These are phyloP conservation scores for Melanostigma gelatinosum DNA, from an alignment of 2,113 vertebrate species.

Conservation along the genomic window DNA sequence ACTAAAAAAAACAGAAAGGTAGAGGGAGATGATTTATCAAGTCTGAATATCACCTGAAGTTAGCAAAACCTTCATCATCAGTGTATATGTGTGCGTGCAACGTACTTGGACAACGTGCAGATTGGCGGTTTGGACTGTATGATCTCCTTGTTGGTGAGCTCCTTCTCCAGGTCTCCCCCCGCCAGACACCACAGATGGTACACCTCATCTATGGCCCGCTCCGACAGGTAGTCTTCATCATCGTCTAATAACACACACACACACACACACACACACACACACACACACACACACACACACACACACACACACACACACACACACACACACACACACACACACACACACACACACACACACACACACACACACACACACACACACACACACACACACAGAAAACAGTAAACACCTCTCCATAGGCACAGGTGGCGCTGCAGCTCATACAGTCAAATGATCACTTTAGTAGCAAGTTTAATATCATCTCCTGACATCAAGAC, in stretches of 20 bases:
- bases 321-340: conserved; percentile 13
- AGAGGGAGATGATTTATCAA: background rate
- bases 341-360: conserved; percentile 13
- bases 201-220: conserved; percentile 94
- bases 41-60: background rate
- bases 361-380: conserved; percentile 10
- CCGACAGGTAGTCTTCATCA: conserved; percentile 88
- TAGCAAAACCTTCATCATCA: background rate
- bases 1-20: conserved; percentile 70
- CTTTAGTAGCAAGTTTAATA: background rate
- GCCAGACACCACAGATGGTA: conserved; percentile 99
- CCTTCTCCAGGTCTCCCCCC: conserved; percentile 97
- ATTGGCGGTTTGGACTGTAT: conserved; percentile 96
- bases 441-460: background rate
- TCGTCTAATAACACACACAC: conserved; percentile 76
- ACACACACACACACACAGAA: background rate
- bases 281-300: conserved; percentile 13
- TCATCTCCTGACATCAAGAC: background rate
- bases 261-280: conserved; percentile 13
- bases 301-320: conserved; percentile 13
- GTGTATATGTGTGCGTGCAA: background rate
- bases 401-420: background rate
- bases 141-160: conserved; percentile 96
- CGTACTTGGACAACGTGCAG: conserved; percentile 97
- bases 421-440: background rate